Base-by-base conservation (phyloP, 2,113 vertebrate species). In the Boulengeromyrus knoepffleri region DNA sequence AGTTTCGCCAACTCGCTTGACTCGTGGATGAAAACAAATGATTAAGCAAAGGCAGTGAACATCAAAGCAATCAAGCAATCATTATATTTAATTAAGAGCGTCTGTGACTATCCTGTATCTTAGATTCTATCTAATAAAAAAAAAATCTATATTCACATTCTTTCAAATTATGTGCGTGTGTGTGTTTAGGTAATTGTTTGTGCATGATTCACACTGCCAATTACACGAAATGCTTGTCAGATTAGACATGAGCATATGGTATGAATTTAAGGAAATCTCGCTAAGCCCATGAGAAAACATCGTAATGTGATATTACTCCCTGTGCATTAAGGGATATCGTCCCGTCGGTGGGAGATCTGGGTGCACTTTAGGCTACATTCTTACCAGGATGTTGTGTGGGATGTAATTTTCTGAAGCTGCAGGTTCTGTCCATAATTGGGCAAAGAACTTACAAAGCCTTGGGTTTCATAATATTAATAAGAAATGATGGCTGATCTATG, bases 1-100 rank as follows among this genome's bases (percentile, higher is more conserved):
- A 89, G 27, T 89, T 89, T 27, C 47, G 58, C 88, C 88, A 89
- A 46, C 7, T 89, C 6, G 7, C 47, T 80, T 31, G 9, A 49
- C 5, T 49, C 70, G 27, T 13, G 36, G 46, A 50, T 80, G 70
- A 50, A 83, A 49, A 42, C 17, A 83, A 89, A 36, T 80, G 88
- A 83, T 62, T 62, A 88, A 80, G 53, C 52, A 62, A 42, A 53
- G 52, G 50, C 87, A 88, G 5, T 36, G 87, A 53, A 56, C 31
- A 88, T 87, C 52, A 87, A 52, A 87, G 85, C 4, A 87, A 87
- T 87, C 85, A 87, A 19, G 36, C 74, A 80, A 80, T 80, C 36
- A 12, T 86, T 86, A 62, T 58, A 39, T 52, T 88, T 88, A 88
- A 88, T 58, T 62, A n/a, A 88, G 52, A 88, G 47, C 5, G 19